Base-by-base conservation (phyloP, 1,140 invertebrate species). In the Tyrophagus putrescentiae region DNA sequence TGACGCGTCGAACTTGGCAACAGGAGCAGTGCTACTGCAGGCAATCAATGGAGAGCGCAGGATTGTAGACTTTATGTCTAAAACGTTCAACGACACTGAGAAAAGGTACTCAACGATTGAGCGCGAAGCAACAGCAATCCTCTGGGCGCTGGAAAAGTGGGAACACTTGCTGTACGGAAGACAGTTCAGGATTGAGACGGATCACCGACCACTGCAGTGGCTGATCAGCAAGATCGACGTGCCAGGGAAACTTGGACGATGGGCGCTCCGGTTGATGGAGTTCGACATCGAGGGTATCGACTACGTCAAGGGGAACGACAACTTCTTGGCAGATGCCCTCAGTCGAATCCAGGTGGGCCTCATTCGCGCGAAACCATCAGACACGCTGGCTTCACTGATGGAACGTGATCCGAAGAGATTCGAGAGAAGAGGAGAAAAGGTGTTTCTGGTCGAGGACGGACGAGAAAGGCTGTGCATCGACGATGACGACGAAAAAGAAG, bases 131-230 rank as follows among this genome's bases (percentile, higher is more conserved):
- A 59, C 73, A 29, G 73, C 69, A 6, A 62, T 75, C 6, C 65
- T 73, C n/a, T 75, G 67, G 67, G 68, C 69, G 1, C 66, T 73
- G 33, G 65, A 73, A 59, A 71, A 73, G 53, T 76, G 74, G 61
- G 60, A 70, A 36, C 64, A 67, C 5, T 78, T 74, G 65, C 42
- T 76, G 3, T 67, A 57, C 50, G 62, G 69, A 1, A 50, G 66
- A 2, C 29, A 66, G 31, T 76, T 65, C 18, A 11, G 18, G 1
- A 36, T 63, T 18, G 58, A 66, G 27, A 5, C 60, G 1, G 64
- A 64, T 32, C 64, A 45, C 29, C 5, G 23, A 6, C 32, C 39
- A 21, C 33, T 65, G 61, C 68, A 44, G 67, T 72, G 62, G 65
- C 44, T 33, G 7, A 34, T 18, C 39, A 67, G 21, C 32, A 18